Percentiles rank a stretch among this genome's conserved stretches.
These are phyloP conservation scores for Saccostrea glomerata DNA, from an alignment of 1,140 invertebrate genomes.

Conservation along the genomic window DNA sequence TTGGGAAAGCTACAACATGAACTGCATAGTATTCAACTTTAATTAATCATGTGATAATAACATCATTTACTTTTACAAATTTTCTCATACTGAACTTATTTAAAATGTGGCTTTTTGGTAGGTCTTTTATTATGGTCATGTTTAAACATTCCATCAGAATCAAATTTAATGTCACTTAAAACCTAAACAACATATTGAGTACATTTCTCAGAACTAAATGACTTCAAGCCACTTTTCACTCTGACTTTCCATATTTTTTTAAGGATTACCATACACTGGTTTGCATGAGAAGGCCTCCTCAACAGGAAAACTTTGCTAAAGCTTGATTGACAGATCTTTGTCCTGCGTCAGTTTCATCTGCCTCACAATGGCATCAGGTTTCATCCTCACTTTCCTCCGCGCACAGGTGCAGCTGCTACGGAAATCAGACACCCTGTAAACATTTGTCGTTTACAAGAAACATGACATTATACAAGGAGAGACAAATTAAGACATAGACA, in stretches of 20 bases:
- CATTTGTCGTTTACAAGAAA: constrained; percentile 18
- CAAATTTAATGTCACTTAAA: background rate
- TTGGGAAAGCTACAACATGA: background rate
- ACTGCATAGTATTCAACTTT: background rate
- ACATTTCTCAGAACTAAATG: background rate
- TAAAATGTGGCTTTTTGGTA: background rate
- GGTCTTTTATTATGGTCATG: background rate
- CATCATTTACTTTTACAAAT: background rate
- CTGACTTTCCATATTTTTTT: background rate
- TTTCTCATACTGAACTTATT: background rate
- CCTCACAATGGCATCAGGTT: constrained; percentile 17
- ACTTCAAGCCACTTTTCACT: background rate
- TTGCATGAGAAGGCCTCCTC: background rate
- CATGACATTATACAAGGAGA: constrained; percentile 20
- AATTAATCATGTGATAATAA: background rate
- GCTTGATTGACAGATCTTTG: constrained; percentile 26
- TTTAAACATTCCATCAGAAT: background rate
- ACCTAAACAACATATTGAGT: background rate
- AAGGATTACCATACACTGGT: background rate
- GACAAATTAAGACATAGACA: constrained; percentile 7
- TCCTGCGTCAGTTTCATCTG: constrained; percentile 21
- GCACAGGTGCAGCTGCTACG: constrained; percentile 10
- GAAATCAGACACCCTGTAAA: background rate
- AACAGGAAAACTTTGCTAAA: background rate
- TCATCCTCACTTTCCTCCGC: background rate